phyloP scores from a whole-genome alignment of 2,888 invertebrate species.

The Lymantria dispar region DNA sequence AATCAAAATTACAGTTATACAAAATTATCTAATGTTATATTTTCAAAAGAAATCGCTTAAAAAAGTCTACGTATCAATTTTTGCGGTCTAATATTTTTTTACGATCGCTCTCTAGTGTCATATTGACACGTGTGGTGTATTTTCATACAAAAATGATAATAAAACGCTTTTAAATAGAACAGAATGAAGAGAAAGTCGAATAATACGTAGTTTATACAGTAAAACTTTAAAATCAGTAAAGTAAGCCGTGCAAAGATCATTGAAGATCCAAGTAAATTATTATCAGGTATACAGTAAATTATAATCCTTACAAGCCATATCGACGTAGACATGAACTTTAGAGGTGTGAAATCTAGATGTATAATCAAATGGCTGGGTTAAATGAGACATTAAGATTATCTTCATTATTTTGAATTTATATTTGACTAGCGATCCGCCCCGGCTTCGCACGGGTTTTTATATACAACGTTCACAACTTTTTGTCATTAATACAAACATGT shows the following conservation, averaged over 20 bases:
- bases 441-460: too few relatives aligned
- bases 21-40: conserved; percentile 30
- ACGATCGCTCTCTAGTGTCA: conserved; percentile 69
- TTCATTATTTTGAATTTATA: background rate
- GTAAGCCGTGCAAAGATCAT: conserved; percentile 1
- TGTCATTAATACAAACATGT: too few relatives aligned
- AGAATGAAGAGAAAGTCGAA: conserved; percentile 63
- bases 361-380: background rate
- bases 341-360: background rate
- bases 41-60: conserved; percentile 21
- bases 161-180: conserved; percentile 56
- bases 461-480: too few relatives aligned
- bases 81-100: conserved; percentile 55
- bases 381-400: background rate
- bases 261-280: too few relatives aligned
- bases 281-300: too few relatives aligned
- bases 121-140: conserved; percentile 67
- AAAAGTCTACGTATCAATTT: conserved; percentile 44
- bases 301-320: too few relatives aligned
- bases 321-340: too few relatives aligned
- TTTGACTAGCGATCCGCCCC: too few relatives aligned
- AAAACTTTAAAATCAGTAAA: conserved; percentile 29
- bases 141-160: conserved; percentile 57
- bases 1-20: conserved; percentile 30
- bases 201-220: conserved; percentile 42